Conservation (phyloP, 2,797 vertebrate genomes). For the Coracias cyanogaster region DNA sequence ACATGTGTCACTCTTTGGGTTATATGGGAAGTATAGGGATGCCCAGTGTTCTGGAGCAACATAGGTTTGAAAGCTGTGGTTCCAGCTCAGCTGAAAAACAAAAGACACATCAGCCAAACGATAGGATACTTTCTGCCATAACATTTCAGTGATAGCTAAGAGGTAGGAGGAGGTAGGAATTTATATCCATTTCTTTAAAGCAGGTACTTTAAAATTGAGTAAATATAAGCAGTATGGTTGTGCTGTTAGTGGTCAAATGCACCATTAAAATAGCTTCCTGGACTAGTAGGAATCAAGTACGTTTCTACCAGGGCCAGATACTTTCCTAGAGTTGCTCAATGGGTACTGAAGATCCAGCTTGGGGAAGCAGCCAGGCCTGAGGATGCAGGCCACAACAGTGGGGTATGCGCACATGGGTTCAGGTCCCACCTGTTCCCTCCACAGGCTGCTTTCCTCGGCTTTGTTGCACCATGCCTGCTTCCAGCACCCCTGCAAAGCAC, state of each 20-base stretch:
- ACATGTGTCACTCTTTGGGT: background rate
- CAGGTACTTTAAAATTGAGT: background rate
- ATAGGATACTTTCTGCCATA: background rate
- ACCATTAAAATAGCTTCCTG: background rate
- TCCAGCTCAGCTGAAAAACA: background rate
- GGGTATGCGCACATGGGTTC: fast-evolving
- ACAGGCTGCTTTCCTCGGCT: background rate
- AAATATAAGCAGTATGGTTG: background rate
- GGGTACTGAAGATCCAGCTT: background rate
- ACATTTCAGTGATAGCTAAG: background rate
- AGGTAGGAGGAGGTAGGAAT: background rate
- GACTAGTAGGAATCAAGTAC: background rate
- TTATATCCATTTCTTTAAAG: background rate
- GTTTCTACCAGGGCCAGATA: background rate
- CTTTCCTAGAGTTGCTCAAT: fast-evolving
- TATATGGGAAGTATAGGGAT: background rate
- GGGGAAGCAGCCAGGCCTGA: background rate
- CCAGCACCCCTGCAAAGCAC: background rate
- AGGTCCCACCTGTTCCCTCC: background rate
- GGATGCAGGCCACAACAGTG: fast-evolving
- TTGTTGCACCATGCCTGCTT: fast-evolving
- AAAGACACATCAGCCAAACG: background rate
- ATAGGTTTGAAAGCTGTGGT: background rate
- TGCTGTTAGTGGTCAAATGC: background rate
- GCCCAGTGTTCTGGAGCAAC: background rate